Evolutionary conservation across 2,888 invertebrate genomes (phyloP).

Genomic region (Standfussiana lucernea): DNA sequence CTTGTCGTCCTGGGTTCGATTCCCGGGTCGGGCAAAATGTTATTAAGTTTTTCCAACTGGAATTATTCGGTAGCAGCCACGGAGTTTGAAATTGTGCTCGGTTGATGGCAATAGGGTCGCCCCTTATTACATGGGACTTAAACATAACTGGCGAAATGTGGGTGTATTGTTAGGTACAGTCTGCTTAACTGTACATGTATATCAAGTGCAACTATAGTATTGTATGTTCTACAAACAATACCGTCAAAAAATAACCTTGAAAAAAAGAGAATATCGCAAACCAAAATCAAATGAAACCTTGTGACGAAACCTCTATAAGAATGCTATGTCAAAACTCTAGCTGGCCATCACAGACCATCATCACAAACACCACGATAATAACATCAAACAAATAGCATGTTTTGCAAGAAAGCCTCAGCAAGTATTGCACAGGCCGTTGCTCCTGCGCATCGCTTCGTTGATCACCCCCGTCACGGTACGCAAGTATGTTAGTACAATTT

Average conservation of each 20-base stretch:
- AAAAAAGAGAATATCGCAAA: not conserved
- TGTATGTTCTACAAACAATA: not conserved
- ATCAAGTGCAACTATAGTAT: not conserved
- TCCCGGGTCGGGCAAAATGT: no score
- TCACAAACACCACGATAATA: conserved; percentile 33
- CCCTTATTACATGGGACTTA: no score
- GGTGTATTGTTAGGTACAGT: no score
- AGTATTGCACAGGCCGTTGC: conserved; percentile 78
- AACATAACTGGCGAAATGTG: no score
- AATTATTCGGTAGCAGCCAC: no score
- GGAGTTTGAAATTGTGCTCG: no score
- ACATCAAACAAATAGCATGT: conserved; percentile 54
- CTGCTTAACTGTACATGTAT: no score
- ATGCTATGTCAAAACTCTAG: not conserved
- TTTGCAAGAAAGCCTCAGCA: conserved; percentile 62
- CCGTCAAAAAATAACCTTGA: not conserved
- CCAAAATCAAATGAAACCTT: not conserved
- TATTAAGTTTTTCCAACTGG: no score
- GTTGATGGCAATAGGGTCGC: no score
- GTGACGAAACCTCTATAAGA: not conserved
- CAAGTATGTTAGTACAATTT: conserved; percentile 67
- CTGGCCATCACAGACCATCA: not conserved
- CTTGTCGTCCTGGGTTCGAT: no score
- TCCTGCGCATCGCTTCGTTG: conserved; percentile 74
- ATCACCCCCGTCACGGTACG: conserved; percentile 75